Base-by-base conservation (phyloP, 1,140 invertebrate species). In the Geopemphigus sp. region DNA sequence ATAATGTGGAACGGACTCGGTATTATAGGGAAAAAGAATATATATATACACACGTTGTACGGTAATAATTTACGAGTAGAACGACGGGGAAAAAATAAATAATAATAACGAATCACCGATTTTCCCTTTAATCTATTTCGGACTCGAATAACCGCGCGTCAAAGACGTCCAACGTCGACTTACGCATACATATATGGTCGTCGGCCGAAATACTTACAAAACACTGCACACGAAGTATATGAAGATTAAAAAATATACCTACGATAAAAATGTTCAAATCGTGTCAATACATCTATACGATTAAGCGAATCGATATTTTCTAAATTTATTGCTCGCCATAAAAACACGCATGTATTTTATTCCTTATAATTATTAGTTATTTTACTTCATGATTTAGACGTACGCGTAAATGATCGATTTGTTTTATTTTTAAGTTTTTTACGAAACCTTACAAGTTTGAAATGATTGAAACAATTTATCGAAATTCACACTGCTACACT, bases 1-100 rank as follows among this genome's bases (percentile, higher is more conserved):
- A 26, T n/a, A 32, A 63, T 26, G 74, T 59, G 54, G 73, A 76
- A 76, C 74, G 39, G 73, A 61, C 56, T 76, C 26, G 74, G 57
- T 63, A 63, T 78, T 63, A 78, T 29, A 45, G 29, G 61, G 1
- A 61, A 47, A 61, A 56, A 22, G 12, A 32, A 3, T 63, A 32
- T 19, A 4, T 63, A 22, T 15, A 1, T 61, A 12, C 47, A 61
- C 32, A 32, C 17, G 15, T 5, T n/a, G n/a, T 59, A 29, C 50
- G 64, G 66, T 54, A 72, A 78, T 78, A 63, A 78, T 78, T 78
- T 61, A 78, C 74, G 39, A 63, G 57, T 39, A 45, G 32, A 78
- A 63, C 22, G 45, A 8, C 19, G 5, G 47, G 47, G 6, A 22
- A 57, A 57, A 22, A 57, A 57, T 57, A 57, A 66, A 66, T 32